These are phyloP conservation scores for Galerucella calmariensis DNA, from an alignment of 2,888 invertebrate genomes.

Conservation along the genomic window DNA sequence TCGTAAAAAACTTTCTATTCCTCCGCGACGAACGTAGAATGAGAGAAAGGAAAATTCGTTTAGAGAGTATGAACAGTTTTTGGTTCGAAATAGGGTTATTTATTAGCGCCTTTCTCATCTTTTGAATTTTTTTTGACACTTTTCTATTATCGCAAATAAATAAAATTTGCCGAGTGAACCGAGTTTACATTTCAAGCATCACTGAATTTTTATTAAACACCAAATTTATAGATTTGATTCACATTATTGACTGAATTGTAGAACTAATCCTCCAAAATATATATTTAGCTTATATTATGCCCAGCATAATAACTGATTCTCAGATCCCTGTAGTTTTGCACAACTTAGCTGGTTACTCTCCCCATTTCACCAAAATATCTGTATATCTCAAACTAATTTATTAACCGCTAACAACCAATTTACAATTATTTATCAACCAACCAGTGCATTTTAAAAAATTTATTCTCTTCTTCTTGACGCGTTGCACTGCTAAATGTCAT, in stretches of 20 bases:
- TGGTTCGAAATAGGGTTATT: conserved; percentile 33
- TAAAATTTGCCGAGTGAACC: conserved; percentile 19
- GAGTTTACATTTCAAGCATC: too few relatives aligned
- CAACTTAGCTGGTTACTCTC: too few relatives aligned
- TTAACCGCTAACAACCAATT: conserved; percentile 31
- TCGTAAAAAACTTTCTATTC: conserved; percentile 4
- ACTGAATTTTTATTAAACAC: too few relatives aligned
- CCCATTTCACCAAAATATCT: neutral
- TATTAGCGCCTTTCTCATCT: conserved; percentile 25
- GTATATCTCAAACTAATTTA: conserved; percentile 5
- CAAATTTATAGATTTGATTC: too few relatives aligned
- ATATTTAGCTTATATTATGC: too few relatives aligned
- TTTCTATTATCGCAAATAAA: conserved; percentile 35
- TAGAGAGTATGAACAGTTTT: conserved; percentile 31
- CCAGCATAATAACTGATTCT: too few relatives aligned
- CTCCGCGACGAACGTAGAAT: neutral
- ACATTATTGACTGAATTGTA: too few relatives aligned
- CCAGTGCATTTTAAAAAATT: neutral
- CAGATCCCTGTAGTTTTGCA: too few relatives aligned
- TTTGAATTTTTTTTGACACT: conserved; percentile 32
- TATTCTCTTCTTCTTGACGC: conserved; percentile 15
- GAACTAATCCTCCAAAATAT: too few relatives aligned
- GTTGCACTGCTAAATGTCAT: conserved; percentile 27
- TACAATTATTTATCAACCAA: conserved; percentile 11
- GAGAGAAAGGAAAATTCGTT: conserved; percentile 21